Percentiles rank a stretch among this genome's conserved stretches.
phyloP scores from a whole-genome alignment of 2,888 invertebrate species.

The Limnephilus auricula region DNA sequence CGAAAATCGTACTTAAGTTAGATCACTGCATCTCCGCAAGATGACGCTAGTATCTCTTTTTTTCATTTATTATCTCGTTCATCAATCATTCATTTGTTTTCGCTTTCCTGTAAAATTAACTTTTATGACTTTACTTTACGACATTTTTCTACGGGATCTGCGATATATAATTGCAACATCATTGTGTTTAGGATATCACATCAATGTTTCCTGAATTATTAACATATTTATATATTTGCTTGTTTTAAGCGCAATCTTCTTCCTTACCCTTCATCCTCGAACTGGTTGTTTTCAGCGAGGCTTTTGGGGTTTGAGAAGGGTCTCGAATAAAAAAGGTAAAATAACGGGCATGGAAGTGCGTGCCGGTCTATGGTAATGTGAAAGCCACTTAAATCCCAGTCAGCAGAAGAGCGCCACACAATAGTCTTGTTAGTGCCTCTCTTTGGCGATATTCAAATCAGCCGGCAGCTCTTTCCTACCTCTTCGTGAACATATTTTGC shows the following conservation, averaged over 20 bases:
- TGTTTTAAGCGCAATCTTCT: neutral
- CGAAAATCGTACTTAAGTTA: too few species aligned
- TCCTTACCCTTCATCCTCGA: neutral
- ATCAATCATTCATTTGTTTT: too few species aligned
- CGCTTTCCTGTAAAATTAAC: too few species aligned
- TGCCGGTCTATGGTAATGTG: conserved; percentile 46
- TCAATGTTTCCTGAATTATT: too few species aligned
- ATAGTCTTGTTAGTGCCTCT: conserved; percentile 50
- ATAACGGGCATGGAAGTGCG: conserved; percentile 8
- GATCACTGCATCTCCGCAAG: too few species aligned
- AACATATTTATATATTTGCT: neutral
- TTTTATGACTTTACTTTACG: too few species aligned
- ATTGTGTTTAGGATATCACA: neutral
- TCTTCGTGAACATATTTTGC: neutral
- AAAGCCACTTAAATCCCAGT: conserved; percentile 48
- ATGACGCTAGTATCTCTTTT: too few species aligned
- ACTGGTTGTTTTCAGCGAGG: neutral
- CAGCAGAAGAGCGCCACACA: conserved; percentile 32
- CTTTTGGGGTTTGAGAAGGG: conserved; percentile 32
- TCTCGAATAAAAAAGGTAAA: conserved; percentile 33
- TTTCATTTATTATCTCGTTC: too few species aligned
- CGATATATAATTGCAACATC: neutral
- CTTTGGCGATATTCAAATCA: conserved; percentile 38
- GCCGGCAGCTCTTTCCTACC: neutral
- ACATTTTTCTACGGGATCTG: too few species aligned